Evolutionary conservation across 1,140 invertebrate species (phyloP).

Genomic region (Zaprionus nigranus): DNA sequence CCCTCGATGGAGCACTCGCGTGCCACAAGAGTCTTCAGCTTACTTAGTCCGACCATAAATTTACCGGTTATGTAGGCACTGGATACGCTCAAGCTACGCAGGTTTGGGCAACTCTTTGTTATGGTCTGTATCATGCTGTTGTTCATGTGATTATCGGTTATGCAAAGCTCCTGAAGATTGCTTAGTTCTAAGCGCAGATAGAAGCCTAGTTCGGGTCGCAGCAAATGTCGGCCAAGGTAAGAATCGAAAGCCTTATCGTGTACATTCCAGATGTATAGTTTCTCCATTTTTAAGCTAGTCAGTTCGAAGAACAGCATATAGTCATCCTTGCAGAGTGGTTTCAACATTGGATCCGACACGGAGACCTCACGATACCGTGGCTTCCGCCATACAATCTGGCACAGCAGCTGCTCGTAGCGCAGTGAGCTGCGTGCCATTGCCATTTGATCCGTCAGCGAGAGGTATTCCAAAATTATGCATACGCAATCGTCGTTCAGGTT

Average conservation of each 20-base stretch:
- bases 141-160: slow-evolving; percentile 60
- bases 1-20: slow-evolving; percentile 64
- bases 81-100: slow-evolving; percentile 61
- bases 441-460: slow-evolving; percentile 68
- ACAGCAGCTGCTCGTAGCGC: slow-evolving; percentile 58
- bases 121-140: slow-evolving; percentile 69
- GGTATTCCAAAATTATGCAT: slow-evolving; percentile 65
- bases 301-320: slow-evolving; percentile 72
- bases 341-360: slow-evolving; percentile 54
- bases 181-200: slow-evolving; percentile 60
- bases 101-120: slow-evolving; percentile 50
- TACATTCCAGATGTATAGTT: slow-evolving; percentile 64
- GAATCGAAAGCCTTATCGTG: slow-evolving; percentile 64
- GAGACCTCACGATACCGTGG: slow-evolving; percentile 59
- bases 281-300: slow-evolving; percentile 60
- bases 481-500: slow-evolving; percentile 74
- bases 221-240: slow-evolving; percentile 66
- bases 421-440: slow-evolving; percentile 54
- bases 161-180: slow-evolving; percentile 62
- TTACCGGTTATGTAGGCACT: slow-evolving; percentile 69
- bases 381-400: slow-evolving; percentile 62
- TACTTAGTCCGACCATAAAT: slow-evolving; percentile 34
- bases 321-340: slow-evolving; percentile 60
- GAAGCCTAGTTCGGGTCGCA: slow-evolving; percentile 67
- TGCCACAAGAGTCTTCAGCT: slow-evolving; percentile 55